Evolutionary conservation across 1,140 invertebrate genomes (phyloP).

Genomic region (Schlechtendalia chinensis): DNA sequence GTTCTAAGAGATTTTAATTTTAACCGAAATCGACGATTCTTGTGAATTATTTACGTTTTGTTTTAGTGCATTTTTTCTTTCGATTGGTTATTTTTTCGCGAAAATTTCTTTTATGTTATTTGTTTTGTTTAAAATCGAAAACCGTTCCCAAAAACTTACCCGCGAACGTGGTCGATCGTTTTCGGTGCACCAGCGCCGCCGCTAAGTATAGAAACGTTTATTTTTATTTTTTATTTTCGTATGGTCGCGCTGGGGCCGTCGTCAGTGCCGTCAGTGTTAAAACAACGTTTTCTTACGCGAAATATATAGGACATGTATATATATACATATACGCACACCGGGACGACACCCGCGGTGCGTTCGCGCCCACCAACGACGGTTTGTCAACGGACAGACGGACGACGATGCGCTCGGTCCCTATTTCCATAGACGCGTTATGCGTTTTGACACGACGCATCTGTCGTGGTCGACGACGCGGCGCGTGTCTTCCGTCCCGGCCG

Average conservation of each 20-base stretch:
- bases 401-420: conserved; percentile 8
- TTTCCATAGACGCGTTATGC: background rate
- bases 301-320: no score
- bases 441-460: conserved; percentile 39
- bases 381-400: conserved; percentile 6
- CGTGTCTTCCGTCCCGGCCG: background rate
- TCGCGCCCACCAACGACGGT: conserved; percentile 34
- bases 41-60: no score
- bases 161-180: no score
- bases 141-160: no score
- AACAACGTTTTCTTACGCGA: conserved; percentile 24
- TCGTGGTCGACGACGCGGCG: background rate
- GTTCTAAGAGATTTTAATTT: no score
- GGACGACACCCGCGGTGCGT: conserved; percentile 16
- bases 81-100: no score
- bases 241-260: background rate
- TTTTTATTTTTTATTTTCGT: conserved; percentile 17
- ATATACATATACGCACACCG: background rate
- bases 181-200: no score
- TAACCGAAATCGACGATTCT: no score
- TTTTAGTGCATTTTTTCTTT: no score
- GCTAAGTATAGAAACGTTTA: conserved; percentile 12
- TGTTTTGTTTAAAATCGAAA: no score
- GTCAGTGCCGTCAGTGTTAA: conserved; percentile 27
- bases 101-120: no score